A percentile compares a stretch with the other conserved stretches of the same genome.
These are phyloP conservation scores for Origma solitaria DNA, from an alignment of 2,113 vertebrate genomes.

Conservation along the genomic window DNA sequence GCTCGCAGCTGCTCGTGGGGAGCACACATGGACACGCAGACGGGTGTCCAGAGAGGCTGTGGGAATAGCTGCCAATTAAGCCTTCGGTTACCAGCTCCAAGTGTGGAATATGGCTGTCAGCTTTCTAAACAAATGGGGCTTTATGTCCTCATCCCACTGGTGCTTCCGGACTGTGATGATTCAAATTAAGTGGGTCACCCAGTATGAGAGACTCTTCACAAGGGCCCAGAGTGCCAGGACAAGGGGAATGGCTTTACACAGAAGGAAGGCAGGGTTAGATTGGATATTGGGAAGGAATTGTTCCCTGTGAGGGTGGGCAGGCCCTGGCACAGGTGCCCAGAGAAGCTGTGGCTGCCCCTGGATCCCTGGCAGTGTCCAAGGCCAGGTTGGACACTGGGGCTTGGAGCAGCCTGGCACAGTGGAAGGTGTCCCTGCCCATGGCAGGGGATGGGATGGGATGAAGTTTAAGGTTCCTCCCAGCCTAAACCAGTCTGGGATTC, in stretches of 20 bases:
- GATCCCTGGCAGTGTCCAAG: background rate
- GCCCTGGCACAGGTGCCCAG: background rate
- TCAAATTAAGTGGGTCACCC: background rate
- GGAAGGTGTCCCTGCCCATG: background rate
- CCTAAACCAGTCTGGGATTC: background rate
- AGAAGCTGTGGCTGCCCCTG: background rate
- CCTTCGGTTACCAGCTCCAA: background rate
- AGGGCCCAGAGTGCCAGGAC: background rate
- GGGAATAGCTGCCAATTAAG: background rate
- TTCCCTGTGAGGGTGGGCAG: accelerated
- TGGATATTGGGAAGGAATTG: accelerated
- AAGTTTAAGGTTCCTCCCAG: background rate
- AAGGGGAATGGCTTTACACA: background rate
- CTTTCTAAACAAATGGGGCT: background rate
- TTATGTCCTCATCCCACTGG: background rate
- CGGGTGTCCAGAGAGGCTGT: background rate
- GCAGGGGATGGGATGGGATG: background rate
- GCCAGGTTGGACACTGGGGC: accelerated
- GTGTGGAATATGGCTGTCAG: background rate
- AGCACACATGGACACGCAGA: background rate
- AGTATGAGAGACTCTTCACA: accelerated
- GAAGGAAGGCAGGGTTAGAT: background rate
- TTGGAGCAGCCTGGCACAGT: accelerated
- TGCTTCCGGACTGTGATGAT: background rate
- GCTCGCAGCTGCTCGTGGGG: background rate